These are phyloP conservation scores for Poeciliopsis infans DNA, from an alignment of 2,797 vertebrate genomes.

Conservation along the genomic window DNA sequence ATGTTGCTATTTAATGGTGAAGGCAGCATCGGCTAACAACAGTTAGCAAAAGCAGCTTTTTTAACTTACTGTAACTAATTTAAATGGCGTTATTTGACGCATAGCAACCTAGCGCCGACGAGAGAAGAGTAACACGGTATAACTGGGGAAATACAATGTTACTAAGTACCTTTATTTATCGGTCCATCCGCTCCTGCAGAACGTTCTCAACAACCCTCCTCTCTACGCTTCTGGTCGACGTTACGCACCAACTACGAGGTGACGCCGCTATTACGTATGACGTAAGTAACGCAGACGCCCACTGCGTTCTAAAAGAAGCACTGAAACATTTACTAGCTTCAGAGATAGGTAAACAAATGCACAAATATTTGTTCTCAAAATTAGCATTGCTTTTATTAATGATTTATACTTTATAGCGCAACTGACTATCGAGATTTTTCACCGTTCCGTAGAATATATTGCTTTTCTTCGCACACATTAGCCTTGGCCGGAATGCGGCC, in stretches of 20 bases:
- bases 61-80: background rate
- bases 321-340: conserved; percentile 19
- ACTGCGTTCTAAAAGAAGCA: conserved; percentile 40
- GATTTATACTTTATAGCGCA: fast-evolving
- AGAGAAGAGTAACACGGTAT: background rate
- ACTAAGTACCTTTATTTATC: conserved; percentile 12
- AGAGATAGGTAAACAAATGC: conserved; percentile 62
- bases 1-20: conserved; percentile 26
- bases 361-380: fast-evolving
- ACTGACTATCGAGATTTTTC: fast-evolving
- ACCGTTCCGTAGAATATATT: background rate
- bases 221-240: conserved; percentile 5
- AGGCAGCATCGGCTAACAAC: conserved; percentile 41
- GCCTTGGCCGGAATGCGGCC: conserved; percentile 58
- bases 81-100: background rate
- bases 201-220: conserved; percentile 34
- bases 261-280: conserved; percentile 19
- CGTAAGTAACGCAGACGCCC: conserved; percentile 38
- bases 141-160: background rate
- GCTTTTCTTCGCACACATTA: conserved; percentile 15
- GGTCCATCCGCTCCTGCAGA: conserved; percentile 34
- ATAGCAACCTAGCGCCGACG: conserved; percentile 29
- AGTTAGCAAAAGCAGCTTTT: conserved; percentile 32
- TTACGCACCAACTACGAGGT: conserved; percentile 44
- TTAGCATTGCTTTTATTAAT: fast-evolving